A percentile compares a stretch with the other conserved stretches of the same genome.
These are phyloP conservation scores for Zapus hudsonius DNA, from an alignment of 2,113 vertebrate species.

Conservation along the genomic window DNA sequence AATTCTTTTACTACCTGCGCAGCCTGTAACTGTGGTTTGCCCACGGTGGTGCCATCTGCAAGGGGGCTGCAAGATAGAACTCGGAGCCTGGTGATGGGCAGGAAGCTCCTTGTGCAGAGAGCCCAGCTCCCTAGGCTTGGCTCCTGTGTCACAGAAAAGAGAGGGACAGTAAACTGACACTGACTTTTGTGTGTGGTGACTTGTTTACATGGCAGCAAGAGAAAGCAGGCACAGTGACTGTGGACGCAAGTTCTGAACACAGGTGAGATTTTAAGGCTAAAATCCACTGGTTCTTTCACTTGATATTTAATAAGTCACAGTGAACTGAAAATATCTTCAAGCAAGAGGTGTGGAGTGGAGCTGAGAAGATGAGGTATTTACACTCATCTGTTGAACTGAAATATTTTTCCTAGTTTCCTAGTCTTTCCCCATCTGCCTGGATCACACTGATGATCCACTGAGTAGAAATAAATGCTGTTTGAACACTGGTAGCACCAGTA, in stretches of 20 bases:
- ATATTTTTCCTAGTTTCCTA: not conserved
- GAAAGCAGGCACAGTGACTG: not conserved
- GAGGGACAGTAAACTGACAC: not conserved
- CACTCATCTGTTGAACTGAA: not conserved
- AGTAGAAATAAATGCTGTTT: not conserved
- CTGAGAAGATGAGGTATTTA: not conserved
- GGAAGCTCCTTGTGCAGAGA: not conserved
- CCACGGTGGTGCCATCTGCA: not conserved
- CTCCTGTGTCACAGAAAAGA: not conserved
- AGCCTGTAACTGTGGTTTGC: not conserved
- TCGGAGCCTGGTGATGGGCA: not conserved
- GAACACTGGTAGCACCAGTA: not conserved
- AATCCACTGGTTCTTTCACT: not conserved
- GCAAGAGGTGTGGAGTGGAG: not conserved
- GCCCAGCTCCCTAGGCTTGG: not conserved
- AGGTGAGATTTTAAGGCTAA: not conserved
- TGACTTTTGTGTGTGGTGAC: not conserved
- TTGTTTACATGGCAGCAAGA: not conserved
- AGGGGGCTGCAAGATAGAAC: not conserved
- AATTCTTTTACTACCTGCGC: not conserved
- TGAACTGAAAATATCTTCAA: not conserved
- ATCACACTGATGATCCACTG: accelerated
- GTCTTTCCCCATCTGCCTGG: not conserved
- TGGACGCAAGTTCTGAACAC: not conserved
- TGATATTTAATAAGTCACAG: not conserved